Evolutionary conservation across 2,113 vertebrate species (phyloP).

Genomic region (Beaufortia kweichowensis): DNA sequence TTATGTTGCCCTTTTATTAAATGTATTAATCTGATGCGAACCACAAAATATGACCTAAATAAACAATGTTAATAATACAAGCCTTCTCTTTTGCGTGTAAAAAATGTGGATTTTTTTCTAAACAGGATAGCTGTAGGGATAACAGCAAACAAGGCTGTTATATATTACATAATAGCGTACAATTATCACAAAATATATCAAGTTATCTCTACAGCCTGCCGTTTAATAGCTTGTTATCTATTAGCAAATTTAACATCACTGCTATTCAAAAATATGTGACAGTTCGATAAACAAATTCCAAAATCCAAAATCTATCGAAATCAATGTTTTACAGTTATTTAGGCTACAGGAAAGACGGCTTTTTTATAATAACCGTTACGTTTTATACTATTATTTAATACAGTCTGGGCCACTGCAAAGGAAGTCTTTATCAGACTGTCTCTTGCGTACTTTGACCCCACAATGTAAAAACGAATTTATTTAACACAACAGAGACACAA

Average conservation of each 20-base stretch:
- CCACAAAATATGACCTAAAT: too few relatives aligned
- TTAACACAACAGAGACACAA: constrained; percentile 16
- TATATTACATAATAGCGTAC: neutral
- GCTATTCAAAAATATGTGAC: neutral
- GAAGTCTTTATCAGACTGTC: constrained; percentile 18
- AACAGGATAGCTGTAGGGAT: too few relatives aligned
- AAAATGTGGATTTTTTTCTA: too few relatives aligned
- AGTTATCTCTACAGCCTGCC: neutral
- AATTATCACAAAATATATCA: neutral
- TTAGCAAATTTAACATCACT: neutral
- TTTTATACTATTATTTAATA: neutral
- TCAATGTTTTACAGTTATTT: neutral
- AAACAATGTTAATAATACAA: too few relatives aligned
- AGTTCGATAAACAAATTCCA: neutral
- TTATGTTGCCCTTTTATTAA: too few relatives aligned
- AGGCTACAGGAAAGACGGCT: neutral
- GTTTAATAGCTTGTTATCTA: neutral
- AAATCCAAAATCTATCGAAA: neutral
- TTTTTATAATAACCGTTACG: neutral
- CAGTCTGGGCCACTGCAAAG: constrained; percentile 9
- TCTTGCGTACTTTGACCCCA: constrained; percentile 17
- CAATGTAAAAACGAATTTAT: constrained; percentile 27
- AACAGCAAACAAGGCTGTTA: constrained; percentile 44
- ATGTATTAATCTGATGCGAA: too few relatives aligned
- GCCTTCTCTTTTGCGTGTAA: too few relatives aligned